A percentile compares a stretch with the other conserved stretches of the same genome.
phyloP scores from a whole-genome alignment of 2,888 invertebrate species.

The Parascotia fuliginaria region DNA sequence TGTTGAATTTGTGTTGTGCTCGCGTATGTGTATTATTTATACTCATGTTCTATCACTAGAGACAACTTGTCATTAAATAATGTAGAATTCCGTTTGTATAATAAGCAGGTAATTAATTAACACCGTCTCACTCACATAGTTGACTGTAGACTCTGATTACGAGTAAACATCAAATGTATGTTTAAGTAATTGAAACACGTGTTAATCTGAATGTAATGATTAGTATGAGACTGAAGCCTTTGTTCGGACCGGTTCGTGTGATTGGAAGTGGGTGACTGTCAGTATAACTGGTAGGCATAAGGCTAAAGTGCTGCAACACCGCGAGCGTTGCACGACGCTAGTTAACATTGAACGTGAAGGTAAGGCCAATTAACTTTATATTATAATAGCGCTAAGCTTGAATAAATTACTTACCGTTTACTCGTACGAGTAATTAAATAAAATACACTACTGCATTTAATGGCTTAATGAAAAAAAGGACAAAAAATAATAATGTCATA shows the following conservation, averaged over 20 bases:
- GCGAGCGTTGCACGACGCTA: constrained; percentile 60
- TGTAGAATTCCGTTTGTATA: background rate
- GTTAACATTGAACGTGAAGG: constrained; percentile 77
- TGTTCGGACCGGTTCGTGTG: constrained; percentile 68
- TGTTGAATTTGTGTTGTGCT: constrained; percentile 35
- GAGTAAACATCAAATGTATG: constrained; percentile 14
- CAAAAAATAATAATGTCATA: constrained; percentile 5
- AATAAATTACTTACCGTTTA: constrained; percentile 46
- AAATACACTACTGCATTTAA: constrained; percentile 14
- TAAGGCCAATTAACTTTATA: constrained; percentile 71
- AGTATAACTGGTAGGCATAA: constrained; percentile 55
- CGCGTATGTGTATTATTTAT: constrained; percentile 21
- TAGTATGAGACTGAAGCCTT: constrained; percentile 61
- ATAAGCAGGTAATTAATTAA: constrained; percentile 16
- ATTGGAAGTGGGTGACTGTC: constrained; percentile 79
- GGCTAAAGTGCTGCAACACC: constrained; percentile 52
- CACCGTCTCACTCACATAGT: constrained; percentile 10
- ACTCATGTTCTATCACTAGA: constrained; percentile 18
- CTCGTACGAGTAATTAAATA: constrained; percentile 26
- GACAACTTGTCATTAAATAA: constrained; percentile 17
- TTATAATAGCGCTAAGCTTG: constrained; percentile 53
- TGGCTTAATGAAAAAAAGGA: constrained; percentile 10
- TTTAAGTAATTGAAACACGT: constrained; percentile 35
- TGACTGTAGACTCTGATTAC: constrained; percentile 16
- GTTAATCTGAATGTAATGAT: constrained; percentile 38